These are phyloP conservation scores for Drosophila anomalata DNA, from an alignment of 2,888 invertebrate genomes.

Conservation along the genomic window DNA sequence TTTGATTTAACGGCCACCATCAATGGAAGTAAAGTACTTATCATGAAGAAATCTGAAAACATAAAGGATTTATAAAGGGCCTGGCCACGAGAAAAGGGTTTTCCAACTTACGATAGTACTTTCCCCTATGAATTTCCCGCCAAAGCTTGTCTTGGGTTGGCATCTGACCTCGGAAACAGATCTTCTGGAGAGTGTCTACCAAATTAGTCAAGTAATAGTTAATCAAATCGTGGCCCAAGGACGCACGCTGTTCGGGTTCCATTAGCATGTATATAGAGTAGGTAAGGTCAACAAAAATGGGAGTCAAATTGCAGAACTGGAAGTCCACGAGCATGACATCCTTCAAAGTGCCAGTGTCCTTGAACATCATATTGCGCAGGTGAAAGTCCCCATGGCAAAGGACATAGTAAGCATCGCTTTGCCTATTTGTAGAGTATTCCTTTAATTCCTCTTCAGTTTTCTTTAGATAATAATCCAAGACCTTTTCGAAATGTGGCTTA, in stretches of 20 bases:
- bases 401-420: slow-evolving; percentile 45
- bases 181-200: slow-evolving; percentile 52
- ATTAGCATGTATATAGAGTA: slow-evolving; percentile 65
- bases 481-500: slow-evolving; percentile 39
- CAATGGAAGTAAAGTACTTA: slow-evolving; percentile 40
- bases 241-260: slow-evolving; percentile 48
- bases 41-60: slow-evolving; percentile 30
- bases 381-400: slow-evolving; percentile 64
- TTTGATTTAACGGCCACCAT: slow-evolving; percentile 19
- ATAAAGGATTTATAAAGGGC: not conserved
- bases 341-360: slow-evolving; percentile 19
- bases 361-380: slow-evolving; percentile 60
- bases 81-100: not conserved
- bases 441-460: not conserved
- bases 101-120: slow-evolving; percentile 51
- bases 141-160: slow-evolving; percentile 61
- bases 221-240: slow-evolving; percentile 49
- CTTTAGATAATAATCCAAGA: slow-evolving; percentile 37
- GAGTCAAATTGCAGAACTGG: slow-evolving; percentile 56
- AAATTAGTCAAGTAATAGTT: slow-evolving; percentile 64
- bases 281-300: slow-evolving; percentile 52
- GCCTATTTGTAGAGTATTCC: slow-evolving; percentile 20
- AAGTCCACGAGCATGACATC: slow-evolving; percentile 65
- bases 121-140: slow-evolving; percentile 49
- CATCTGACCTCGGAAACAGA: slow-evolving; percentile 59